phyloP scores from a whole-genome alignment of 2,888 invertebrate species.

The Pseudococcus jackbeardsleyi region DNA sequence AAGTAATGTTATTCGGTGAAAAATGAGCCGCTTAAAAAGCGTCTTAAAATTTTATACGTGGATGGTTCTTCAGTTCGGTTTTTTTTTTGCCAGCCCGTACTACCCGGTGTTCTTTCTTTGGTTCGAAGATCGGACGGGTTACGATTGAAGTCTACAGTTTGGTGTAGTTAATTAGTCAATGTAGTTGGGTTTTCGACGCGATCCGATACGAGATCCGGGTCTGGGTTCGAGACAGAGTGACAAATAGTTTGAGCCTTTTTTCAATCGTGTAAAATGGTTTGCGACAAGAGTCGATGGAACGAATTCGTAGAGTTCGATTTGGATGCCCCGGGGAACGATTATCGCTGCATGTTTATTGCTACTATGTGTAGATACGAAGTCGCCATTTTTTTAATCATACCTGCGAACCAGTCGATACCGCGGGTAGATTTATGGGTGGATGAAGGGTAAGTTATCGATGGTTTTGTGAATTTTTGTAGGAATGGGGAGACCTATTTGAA shows the following conservation, averaged over 20 bases:
- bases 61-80: background rate
- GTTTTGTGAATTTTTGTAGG: background rate
- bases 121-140: background rate
- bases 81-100: too few species aligned
- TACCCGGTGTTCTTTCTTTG: background rate
- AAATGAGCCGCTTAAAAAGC: slow-evolving; percentile 42
- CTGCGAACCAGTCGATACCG: background rate
- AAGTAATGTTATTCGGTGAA: slow-evolving; percentile 16
- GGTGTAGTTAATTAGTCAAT: background rate
- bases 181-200: background rate
- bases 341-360: slow-evolving; percentile 26
- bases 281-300: background rate
- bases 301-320: slow-evolving; percentile 5
- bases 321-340: slow-evolving; percentile 5
- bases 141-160: background rate
- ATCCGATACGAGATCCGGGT: background rate
- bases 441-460: background rate
- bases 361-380: background rate
- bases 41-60: slow-evolving; percentile 34
- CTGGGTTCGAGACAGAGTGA: background rate
- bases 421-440: background rate
- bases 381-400: slow-evolving; percentile 26
- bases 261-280: slow-evolving; percentile 28
- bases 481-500: background rate
- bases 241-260: background rate